Evolutionary conservation across 2,113 vertebrate genomes (phyloP), one percentile per base, ranked within the genome.

Genomic region (Uropsilus gracilis): DNA sequence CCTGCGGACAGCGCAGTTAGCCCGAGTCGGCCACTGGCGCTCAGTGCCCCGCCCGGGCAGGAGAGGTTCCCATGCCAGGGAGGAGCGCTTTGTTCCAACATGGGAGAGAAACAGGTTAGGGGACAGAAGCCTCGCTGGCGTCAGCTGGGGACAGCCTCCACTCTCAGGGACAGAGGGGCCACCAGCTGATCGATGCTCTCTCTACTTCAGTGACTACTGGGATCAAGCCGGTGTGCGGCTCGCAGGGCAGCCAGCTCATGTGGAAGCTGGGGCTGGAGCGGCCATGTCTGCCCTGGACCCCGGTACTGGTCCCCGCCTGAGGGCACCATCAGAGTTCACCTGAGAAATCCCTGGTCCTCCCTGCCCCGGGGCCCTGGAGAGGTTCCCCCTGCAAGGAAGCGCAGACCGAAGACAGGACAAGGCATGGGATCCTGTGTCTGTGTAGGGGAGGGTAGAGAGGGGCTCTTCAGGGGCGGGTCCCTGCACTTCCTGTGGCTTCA

Each of bases 91-190:
- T 95, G 73, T 97, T 98, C 94, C 97, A 98, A 98, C 97, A 98
- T 98, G 97, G 97, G 97, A 98, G 97, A 97, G 97, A 98, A 98
- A 97, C 98, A 98, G 98, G 98, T 98, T 98, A 98, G 98, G 98
- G 98, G 98, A 98, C 97, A 98, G 98, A 98, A 98, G 98, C 98
- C 96, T 75, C 84, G 89, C 98, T 98, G 98, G 98, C 98, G 96
- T 96, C 97, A 91, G 96, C 96, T 94, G 93, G 96, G 97, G 97
- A 97, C 91, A 96, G 97, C 89, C 92, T 98, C 97, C 98, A 94
- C 94, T 98, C 97, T 97, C 83, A 75, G 69, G 95, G 63, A 86
- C 91, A 72, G 95, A 96, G 87, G 53, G 97, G 92, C 97, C 94
- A 80, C 97, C 96, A 94, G 97, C 98, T 98, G 98, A 98, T 98